Conservation (phyloP, 2,888 invertebrate genomes). For the Megastigmus dorsalis region DNA sequence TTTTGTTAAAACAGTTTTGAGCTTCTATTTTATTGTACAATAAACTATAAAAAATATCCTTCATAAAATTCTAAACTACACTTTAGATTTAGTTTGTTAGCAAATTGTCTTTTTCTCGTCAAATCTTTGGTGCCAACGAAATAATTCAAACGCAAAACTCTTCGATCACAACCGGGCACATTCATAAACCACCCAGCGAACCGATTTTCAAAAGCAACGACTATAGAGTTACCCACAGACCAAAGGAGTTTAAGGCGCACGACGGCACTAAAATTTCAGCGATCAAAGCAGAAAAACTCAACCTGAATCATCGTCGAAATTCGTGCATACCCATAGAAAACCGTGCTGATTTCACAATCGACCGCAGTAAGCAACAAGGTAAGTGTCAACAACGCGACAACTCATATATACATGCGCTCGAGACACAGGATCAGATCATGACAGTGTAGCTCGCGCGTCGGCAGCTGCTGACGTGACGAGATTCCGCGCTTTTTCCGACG, state of each 20-base stretch:
- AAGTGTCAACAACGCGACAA: conserved; percentile 58
- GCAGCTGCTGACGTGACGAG: conserved; percentile 31
- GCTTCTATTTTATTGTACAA: no score
- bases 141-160: no score
- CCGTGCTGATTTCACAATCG: conserved; percentile 48
- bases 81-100: no score
- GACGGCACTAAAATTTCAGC: conserved; percentile 36
- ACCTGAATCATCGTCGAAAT: conserved; percentile 31
- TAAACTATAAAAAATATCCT: no score
- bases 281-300: conserved; percentile 25
- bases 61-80: no score
- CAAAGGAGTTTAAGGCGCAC: no score
- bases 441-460: not conserved
- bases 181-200: no score
- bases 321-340: conserved; percentile 17
- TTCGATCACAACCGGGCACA: no score
- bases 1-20: no score
- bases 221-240: no score
- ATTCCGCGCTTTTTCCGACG: conserved; percentile 19
- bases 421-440: conserved; percentile 49
- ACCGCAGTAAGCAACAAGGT: conserved; percentile 56
- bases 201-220: no score
- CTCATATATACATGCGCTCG: not conserved
- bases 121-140: not conserved
- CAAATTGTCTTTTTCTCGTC: no score